Percentiles rank a stretch among this genome's conserved stretches.
phyloP scores from a whole-genome alignment of 2,797 vertebrate species.

The Vipera ursinii region DNA sequence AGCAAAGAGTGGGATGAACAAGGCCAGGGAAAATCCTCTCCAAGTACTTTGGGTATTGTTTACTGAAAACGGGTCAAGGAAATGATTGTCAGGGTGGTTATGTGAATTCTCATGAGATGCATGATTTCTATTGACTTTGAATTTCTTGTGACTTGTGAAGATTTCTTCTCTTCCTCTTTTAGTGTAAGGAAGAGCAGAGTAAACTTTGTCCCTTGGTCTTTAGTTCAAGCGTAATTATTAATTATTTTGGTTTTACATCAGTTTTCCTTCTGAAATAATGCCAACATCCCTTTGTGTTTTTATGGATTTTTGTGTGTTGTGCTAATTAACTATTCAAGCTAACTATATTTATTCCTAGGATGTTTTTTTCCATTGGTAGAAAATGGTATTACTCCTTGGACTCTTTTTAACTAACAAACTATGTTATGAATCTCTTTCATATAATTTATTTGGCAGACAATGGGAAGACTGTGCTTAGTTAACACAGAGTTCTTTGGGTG shows the following conservation, averaged over 20 bases:
- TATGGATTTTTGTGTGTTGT: not conserved
- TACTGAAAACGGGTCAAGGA: conserved; percentile 65
- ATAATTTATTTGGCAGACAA: not conserved
- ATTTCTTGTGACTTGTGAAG: conserved; percentile 12
- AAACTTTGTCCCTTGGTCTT: not conserved
- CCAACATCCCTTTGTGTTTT: not conserved
- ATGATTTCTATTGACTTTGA: conserved; percentile 31
- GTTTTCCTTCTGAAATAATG: not conserved
- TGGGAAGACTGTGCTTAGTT: conserved; percentile 29
- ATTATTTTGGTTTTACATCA: not conserved
- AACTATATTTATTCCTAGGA: not conserved
- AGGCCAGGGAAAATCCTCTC: conserved; percentile 70
- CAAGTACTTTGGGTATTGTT: conserved; percentile 68
- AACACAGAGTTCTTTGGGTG: conserved; percentile 39
- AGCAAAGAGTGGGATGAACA: conserved; percentile 76
- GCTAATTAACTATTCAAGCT: conserved; percentile 7
- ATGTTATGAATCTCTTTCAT: not conserved
- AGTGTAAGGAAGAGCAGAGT: not conserved
- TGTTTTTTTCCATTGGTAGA: conserved; percentile 13
- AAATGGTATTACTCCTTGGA: not conserved
- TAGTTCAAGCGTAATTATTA: not conserved
- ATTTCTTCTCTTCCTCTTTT: not conserved
- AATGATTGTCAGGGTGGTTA: conserved; percentile 63
- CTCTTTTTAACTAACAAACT: not conserved
- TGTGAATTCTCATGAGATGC: conserved; percentile 46